Base-by-base conservation (phyloP, 2,797 vertebrate species). In the Microcaecilia unicolor region DNA sequence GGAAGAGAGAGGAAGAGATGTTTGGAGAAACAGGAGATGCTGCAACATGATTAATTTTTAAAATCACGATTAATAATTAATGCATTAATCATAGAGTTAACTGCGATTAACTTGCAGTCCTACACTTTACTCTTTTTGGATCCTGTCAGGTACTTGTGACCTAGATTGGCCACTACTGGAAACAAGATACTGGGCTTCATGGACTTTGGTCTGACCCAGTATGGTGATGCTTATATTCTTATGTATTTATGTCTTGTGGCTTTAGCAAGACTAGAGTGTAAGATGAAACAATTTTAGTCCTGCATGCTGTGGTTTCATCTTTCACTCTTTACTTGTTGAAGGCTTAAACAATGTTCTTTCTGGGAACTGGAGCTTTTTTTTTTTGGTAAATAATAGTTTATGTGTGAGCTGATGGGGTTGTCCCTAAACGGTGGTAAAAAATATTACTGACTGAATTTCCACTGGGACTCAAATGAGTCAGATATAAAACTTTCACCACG, bases 361-460 rank as follows among this genome's bases (percentile, higher is more conserved):
- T 75, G 67, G 72, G 55, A 75, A 70, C 42, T 23, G 25, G 51
- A 35, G 51, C 15, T 19, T n/a, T n/a, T n/a, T n/a, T n/a, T n/a
- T n/a, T n/a, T n/a, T n/a, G n/a, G n/a, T n/a, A 23, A 40, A 53
- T 35, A 58, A 26, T 34, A 9, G 13, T 29, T 12, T 12, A 14
- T 22, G 35, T 29, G 17, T 61, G 26, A 36, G 51, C 35, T 41
- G 41, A 41, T 35, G 50, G 47, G 60, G 58, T 37, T 71, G 65
- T 41, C 66, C 49, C 58, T 41, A 15, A 13, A 25, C 8, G 41
- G 35, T 13, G 20, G 41, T 45, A 31, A 51, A 63, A 57, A 67
- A 22, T n/a, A 62, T 40, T 14, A 42, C 13, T 34, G 46, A 32
- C 37, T n/a, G n/a, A n/a, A n/a, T 59, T n/a, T n/a, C 59, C 53